These are phyloP conservation scores for Porites australiensis DNA, from an alignment of 64 coral and sea anemone genomes.

Conservation along the genomic window DNA sequence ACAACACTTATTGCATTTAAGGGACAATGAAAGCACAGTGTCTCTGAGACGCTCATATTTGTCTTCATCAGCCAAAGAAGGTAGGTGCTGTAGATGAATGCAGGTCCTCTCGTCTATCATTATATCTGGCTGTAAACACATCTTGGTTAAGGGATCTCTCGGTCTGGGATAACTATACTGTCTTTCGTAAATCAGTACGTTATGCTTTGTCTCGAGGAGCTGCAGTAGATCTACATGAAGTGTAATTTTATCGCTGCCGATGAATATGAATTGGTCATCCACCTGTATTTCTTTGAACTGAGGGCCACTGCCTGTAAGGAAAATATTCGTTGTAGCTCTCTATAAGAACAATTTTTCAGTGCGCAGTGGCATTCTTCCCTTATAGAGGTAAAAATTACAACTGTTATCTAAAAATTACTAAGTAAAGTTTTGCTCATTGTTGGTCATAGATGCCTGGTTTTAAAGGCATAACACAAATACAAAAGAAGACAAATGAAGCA, in stretches of 20 bases:
- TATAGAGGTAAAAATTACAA: too few species aligned
- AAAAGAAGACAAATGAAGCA: too few species aligned
- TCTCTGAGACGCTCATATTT: slow-evolving; percentile 70
- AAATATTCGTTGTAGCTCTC: background rate
- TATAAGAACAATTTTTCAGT: background rate
- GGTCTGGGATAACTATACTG: slow-evolving; percentile 16
- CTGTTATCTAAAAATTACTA: too few species aligned
- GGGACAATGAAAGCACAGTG: slow-evolving; percentile 62
- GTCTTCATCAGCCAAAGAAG: slow-evolving; percentile 9
- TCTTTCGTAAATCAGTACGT: slow-evolving; percentile 86
- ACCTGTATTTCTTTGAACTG: background rate
- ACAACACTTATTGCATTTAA: slow-evolving; percentile 79
- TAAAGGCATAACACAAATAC: too few species aligned
- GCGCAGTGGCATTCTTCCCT: too few species aligned
- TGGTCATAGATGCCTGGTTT: too few species aligned
- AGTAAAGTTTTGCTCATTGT: too few species aligned
- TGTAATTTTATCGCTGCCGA: slow-evolving; percentile 74
- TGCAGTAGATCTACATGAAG: slow-evolving; percentile 70
- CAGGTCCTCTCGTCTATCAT: slow-evolving; percentile 92
- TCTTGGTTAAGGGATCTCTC: slow-evolving; percentile 51
- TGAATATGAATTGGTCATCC: slow-evolving; percentile 79
- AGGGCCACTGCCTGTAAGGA: slow-evolving; percentile 5
- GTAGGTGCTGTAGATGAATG: slow-evolving; percentile 49
- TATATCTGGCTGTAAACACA: slow-evolving; percentile 78
- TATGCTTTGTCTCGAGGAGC: slow-evolving; percentile 77